Evolutionary conservation across 1,140 invertebrate species (phyloP), one percentile per base, ranked within the genome.

Genomic region (Lasaia peninsularis): DNA sequence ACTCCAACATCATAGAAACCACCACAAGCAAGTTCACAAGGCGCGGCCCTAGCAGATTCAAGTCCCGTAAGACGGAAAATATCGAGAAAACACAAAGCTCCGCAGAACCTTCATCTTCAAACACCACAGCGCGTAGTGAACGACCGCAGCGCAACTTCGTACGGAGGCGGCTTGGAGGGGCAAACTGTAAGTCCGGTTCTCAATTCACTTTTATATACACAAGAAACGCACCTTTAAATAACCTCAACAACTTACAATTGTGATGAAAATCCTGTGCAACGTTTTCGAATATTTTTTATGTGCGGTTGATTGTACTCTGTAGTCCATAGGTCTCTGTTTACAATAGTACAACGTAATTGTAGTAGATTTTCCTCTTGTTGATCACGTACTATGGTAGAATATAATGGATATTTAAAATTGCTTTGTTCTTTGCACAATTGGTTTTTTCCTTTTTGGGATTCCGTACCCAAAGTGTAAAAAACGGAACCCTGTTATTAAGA

Each of bases 161-260:
- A 59, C 75, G 81, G 28, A 65, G 80, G 35, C 58, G 73, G 54
- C 66, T 63, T 69, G 79, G 80, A 65, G 81, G 80, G 80, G 78
- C 78, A 58, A 82, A 75, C 67, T 66, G 84, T 87, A 67, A 87
- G 84, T 87, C 76, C 74, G 76, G 76, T 80, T 78, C 67, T 68
- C 57, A 56, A 51, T 34, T 37, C 54, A 52, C 62, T 51, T 12
- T 28, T 50, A 44, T 52, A 50, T 37, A 34, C 56, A 65, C 52
- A 49, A 56, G 21, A 65, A 55, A 58, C 49, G 33, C 35, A 49
- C 52, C 61, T 66, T 54, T 62, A 57, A 40, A 40, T 12, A 33
- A 33, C 33, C n/a, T 37, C n/a, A 12, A 33, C 33, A 18, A 34
- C 34, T 1, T 24, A 48, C 11, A 21, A 21, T 6, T 21, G 9